Evolutionary conservation across 2,797 vertebrate genomes (phyloP).

Genomic region (Crenichthys baileyi): DNA sequence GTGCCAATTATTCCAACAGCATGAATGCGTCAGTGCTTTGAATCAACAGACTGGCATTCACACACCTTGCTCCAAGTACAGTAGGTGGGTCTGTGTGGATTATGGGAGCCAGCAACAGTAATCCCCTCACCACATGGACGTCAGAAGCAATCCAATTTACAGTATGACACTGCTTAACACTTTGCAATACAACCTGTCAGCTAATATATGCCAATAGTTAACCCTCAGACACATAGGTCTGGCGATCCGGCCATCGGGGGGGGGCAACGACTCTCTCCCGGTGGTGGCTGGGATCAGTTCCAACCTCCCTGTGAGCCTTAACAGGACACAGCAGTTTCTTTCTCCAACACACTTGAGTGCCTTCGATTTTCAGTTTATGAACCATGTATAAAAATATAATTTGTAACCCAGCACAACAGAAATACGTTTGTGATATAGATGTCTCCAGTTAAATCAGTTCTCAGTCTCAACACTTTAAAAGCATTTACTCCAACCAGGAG

Average conservation of each 20-base stretch:
- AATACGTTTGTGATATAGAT: neutral
- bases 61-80: constrained; percentile 53
- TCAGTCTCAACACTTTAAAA: neutral
- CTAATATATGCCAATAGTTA: constrained; percentile 14
- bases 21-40: constrained; percentile 49
- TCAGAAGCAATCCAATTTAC: constrained; percentile 73
- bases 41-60: constrained; percentile 53
- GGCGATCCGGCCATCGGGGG: neutral
- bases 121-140: constrained; percentile 70
- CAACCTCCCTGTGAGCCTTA: neutral
- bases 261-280: neutral
- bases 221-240: neutral
- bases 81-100: constrained; percentile 43
- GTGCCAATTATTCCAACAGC: constrained; percentile 60
- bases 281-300: neutral
- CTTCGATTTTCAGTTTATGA: neutral
- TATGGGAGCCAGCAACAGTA: constrained; percentile 56
- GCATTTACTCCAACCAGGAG: neutral
- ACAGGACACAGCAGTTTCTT: neutral
- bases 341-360: neutral
- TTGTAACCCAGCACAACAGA: neutral
- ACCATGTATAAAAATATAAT: neutral
- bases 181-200: constrained; percentile 32
- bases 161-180: constrained; percentile 49
- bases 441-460: neutral